Conservation (phyloP, 2,113 vertebrate species). For the Pteruthius melanotis region DNA sequence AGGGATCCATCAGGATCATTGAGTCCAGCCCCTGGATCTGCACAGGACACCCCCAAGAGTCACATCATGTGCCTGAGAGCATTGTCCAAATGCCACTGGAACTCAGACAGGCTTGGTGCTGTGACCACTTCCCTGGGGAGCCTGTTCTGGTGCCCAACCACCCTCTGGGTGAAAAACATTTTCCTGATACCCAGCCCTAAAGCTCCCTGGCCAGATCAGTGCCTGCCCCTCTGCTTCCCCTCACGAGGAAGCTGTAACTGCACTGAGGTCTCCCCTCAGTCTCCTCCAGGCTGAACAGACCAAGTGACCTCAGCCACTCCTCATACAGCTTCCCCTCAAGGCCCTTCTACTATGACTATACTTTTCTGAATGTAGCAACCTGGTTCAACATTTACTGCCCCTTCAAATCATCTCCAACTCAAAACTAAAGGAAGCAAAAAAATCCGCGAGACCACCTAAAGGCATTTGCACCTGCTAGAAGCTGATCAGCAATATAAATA, state of each 20-base stretch:
- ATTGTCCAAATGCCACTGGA: neutral
- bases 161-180: neutral
- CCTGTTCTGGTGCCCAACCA: neutral
- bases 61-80: neutral
- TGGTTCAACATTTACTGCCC: neutral
- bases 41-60: neutral
- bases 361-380: neutral
- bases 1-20: neutral
- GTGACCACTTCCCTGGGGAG: neutral
- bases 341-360: neutral
- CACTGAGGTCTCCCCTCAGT: neutral
- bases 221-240: neutral
- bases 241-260: accelerated
- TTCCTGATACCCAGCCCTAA: neutral
- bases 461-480: neutral
- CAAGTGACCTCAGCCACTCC: neutral
- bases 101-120: neutral
- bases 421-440: neutral
- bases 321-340: neutral
- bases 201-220: neutral
- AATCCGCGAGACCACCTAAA: neutral
- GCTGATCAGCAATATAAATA: neutral
- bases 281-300: neutral
- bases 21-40: neutral
- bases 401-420: neutral